Evolutionary conservation across 2,797 vertebrate genomes (phyloP).

Genomic region (Dromococcyx pavoninus): DNA sequence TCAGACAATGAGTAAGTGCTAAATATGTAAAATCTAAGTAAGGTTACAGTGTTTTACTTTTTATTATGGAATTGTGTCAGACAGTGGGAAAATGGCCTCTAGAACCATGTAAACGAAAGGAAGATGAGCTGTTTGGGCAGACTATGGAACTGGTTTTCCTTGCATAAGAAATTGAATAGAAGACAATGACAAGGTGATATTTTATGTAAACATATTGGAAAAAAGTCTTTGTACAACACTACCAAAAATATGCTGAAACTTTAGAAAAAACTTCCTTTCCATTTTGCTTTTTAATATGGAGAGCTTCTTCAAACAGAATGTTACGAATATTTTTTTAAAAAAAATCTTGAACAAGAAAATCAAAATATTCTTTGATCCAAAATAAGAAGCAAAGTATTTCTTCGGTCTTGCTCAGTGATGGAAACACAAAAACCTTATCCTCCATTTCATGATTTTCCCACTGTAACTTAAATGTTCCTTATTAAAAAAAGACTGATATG

Average conservation of each 20-base stretch:
- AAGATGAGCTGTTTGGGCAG: background rate
- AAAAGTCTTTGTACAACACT: background rate
- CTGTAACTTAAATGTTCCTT: background rate
- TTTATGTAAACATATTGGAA: background rate
- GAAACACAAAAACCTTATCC: background rate
- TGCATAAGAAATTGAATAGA: background rate
- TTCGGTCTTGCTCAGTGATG: background rate
- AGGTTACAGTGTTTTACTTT: background rate
- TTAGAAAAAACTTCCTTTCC: background rate
- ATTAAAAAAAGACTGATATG: background rate
- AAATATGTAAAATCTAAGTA: background rate
- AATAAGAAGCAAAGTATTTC: background rate
- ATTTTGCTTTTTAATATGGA: background rate
- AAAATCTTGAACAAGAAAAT: background rate
- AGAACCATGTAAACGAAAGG: background rate
- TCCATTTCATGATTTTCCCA: background rate
- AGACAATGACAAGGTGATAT: background rate
- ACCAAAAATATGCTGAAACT: too few relatives aligned
- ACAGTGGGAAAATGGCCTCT: background rate
- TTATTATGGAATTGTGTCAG: background rate
- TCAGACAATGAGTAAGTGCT: background rate
- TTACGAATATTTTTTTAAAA: too few relatives aligned
- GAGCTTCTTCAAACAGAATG: background rate
- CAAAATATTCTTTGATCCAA: background rate
- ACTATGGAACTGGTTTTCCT: background rate